Evolutionary conservation across 2,888 invertebrate species (phyloP).

Genomic region (Agelastica alni): DNA sequence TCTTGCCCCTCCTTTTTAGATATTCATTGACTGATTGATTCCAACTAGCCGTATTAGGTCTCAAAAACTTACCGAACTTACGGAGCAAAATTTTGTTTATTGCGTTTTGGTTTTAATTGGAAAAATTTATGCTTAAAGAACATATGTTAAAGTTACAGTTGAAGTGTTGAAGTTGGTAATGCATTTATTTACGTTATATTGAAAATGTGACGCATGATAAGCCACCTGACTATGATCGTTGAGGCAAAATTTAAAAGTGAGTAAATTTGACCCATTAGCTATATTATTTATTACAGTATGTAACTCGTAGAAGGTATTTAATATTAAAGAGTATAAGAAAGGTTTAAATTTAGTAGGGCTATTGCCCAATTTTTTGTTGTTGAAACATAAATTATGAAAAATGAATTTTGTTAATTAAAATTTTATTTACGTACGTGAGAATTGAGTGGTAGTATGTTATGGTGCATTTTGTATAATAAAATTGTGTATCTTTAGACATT

Average conservation of each 20-base stretch:
- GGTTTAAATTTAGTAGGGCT: slow-evolving; percentile 9
- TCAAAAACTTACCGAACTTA: no score
- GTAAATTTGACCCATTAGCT: slow-evolving; percentile 23
- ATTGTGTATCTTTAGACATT: no score
- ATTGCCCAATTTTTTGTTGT: slow-evolving; percentile 11
- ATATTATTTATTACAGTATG: slow-evolving; percentile 12
- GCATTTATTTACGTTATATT: background rate
- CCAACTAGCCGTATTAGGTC: no score
- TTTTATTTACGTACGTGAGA: slow-evolving; percentile 16
- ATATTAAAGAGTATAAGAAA: slow-evolving; percentile 5
- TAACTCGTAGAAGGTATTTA: slow-evolving; percentile 8
- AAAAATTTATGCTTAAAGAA: no score
- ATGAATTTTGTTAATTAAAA: slow-evolving; percentile 11
- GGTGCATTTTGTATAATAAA: no score
- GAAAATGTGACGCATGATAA: background rate
- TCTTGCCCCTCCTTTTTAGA: no score
- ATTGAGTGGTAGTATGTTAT: background rate
- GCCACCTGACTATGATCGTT: background rate
- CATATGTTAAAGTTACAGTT: no score
- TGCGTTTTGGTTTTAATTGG: no score
- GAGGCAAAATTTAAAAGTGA: slow-evolving; percentile 17
- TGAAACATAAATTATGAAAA: slow-evolving; percentile 11
- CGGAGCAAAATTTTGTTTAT: no score
- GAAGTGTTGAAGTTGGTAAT: background rate
- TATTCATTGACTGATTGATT: no score